Evolutionary conservation across 2,888 invertebrate genomes (phyloP).

Genomic region (Platerodrilus igneus): DNA sequence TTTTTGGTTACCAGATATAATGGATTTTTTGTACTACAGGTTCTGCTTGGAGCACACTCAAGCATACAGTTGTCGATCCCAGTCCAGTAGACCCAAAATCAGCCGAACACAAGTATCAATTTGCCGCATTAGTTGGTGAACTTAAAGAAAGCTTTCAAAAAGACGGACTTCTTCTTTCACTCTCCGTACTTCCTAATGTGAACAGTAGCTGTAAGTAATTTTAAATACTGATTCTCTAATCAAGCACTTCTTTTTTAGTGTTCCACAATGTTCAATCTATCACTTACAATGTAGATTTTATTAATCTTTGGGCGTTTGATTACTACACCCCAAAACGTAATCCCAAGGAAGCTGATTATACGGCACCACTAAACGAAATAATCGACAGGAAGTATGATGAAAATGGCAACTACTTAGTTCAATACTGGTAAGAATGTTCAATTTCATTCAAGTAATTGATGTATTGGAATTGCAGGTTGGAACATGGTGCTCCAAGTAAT

Average conservation of each 20-base stretch:
- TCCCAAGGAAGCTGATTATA: conserved; percentile 73
- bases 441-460: no score
- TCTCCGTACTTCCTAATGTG: conserved; percentile 72
- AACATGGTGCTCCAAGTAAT: conserved; percentile 58
- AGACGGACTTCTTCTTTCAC: conserved; percentile 61
- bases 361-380: conserved; percentile 67
- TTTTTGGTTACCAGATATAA: no score
- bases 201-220: conserved; percentile 65
- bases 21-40: conserved; percentile 46
- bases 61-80: conserved; percentile 65
- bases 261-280: conserved; percentile 75
- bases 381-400: conserved; percentile 66
- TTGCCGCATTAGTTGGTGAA: conserved; percentile 70
- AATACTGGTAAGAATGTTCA: conserved; percentile 57
- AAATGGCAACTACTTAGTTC: conserved; percentile 64
- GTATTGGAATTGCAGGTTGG: conserved; percentile 50
- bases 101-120: conserved; percentile 76
- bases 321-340: conserved; percentile 71
- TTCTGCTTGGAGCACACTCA: conserved; percentile 69
- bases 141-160: conserved; percentile 66
- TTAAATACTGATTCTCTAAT: no score
- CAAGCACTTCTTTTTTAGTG: no score
- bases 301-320: conserved; percentile 76
- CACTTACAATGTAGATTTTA: conserved; percentile 70
- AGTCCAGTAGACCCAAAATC: conserved; percentile 74